Evolutionary conservation across 1,140 invertebrate genomes (phyloP), one percentile per base, ranked within the genome.

Genomic region (Lasioglossum albipes): DNA sequence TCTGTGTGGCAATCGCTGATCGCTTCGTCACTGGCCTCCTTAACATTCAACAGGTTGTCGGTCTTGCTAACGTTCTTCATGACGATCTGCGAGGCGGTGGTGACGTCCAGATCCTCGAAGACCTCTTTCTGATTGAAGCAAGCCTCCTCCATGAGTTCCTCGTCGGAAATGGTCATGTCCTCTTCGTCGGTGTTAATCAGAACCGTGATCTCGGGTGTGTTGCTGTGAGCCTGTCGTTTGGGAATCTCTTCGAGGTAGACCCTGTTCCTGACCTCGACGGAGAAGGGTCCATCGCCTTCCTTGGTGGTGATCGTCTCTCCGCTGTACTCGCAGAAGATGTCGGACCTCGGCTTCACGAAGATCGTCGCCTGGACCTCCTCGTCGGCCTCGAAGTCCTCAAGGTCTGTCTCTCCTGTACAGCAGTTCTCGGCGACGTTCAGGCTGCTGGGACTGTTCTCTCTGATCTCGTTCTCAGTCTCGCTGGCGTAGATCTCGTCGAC

Each of bases 271-370:
- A 93, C 86, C 66, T 94, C 93, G 2, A 92, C 81, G 0, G 92
- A 93, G 27, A 94, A 94, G 0, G 93, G 93, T 0, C 93, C 93
- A 61, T 94, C 88, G 2, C 93, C 93, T 61, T 94, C 93, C 68
- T 93, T 94, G 0, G 93, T 93, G 0, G 89, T 93, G 7, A 93
- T 91, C 5, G 91, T 93, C 36, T 93, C 93, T 0, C 90, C 93
- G 42, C 86, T 82, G 20, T 93, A 91, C 5, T 92, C 91, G 45
- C 64, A 84, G 7, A 93, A 73, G 13, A 93, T 91, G 41, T 92
- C 92, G 0, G 79, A 73, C 4, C 89, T 83, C 0, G 88, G 86
- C 9, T 78, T 52, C 0, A 92, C 82, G 22, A 81, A 88, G 22
- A 93, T 91, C 7, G 75, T 72, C 10, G 77, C 73, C 10, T 84